Evolutionary conservation across 2,888 invertebrate genomes (phyloP).

Genomic region (Andrena flavipes): DNA sequence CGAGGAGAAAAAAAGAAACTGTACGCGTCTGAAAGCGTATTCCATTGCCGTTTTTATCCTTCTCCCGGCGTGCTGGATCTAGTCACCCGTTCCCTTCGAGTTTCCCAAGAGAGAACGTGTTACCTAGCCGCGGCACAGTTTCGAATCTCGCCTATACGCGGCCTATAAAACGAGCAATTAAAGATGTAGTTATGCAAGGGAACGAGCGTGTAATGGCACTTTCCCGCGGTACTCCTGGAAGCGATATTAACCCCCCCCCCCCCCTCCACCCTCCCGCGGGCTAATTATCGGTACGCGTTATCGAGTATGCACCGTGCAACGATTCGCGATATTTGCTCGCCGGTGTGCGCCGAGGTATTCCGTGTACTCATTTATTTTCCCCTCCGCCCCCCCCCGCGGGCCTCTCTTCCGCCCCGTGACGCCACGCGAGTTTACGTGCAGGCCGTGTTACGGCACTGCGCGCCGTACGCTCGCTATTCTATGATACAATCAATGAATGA

Average conservation of each 20-base stretch:
- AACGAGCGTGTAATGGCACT: conserved; percentile 1
- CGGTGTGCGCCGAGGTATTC: conserved; percentile 13
- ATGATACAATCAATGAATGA: conserved; percentile 76
- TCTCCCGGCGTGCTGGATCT: not conserved
- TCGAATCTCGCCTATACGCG: not conserved
- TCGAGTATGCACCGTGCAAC: conserved; percentile 5
- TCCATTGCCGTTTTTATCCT: not conserved
- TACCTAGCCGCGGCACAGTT: too few relatives aligned
- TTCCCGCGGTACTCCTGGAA: not conserved
- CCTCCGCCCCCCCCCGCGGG: not conserved
- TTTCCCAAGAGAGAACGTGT: not conserved
- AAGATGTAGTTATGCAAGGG: conserved; percentile 1
- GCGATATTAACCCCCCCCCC: too few relatives aligned
- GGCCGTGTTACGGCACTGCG: conserved; percentile 65
- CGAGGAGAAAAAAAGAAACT: not conserved
- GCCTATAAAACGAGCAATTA: conserved; percentile 2
- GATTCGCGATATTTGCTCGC: conserved; percentile 34
- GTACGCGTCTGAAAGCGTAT: not conserved
- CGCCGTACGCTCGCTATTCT: conserved; percentile 68
- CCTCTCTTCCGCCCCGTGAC: conserved; percentile 43
- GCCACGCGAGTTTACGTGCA: conserved; percentile 71
- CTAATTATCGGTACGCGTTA: conserved; percentile 10
- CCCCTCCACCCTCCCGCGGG: not conserved
- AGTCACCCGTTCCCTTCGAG: not conserved
- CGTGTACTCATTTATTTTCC: not conserved